Evolutionary conservation across 2,797 vertebrate species (phyloP), one percentile per base, ranked within the genome.

Genomic region (Rachycentron canadum): DNA sequence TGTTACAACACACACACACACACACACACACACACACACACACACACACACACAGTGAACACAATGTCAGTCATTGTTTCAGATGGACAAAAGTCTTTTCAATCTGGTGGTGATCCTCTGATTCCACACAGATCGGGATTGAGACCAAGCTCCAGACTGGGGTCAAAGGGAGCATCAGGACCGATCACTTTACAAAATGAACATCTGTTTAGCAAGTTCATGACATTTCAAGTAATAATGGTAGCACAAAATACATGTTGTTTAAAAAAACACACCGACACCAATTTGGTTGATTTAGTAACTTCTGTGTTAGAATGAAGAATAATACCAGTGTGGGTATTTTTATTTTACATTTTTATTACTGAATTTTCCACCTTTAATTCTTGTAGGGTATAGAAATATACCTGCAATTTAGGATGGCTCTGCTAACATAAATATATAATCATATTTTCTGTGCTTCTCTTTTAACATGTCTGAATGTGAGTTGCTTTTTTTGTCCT

Each of bases 61-160:
- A 91, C 86, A 91, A 85, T 40, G 56, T 84, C 79, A 63, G 76
- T 81, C 76, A 86, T 92, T 91, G 90, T 93, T 93, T 89, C 73
- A 86, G 81, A 88, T 77, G 81, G 76, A 88, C 73, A 87, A 90
- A 88, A 84, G 67, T 90, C 67, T 87, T 91, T 88, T 91, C 49
- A 90, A 82, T 82, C 79, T 64, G 77, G 47, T 65, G 71, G 58
- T 86, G 80, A 87, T 88, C 82, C 85, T 90, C 62, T 89, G 75
- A 90, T 83, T 91, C 64, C 47, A 72, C 71, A 72, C 53, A 72
- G 79, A 81, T 62, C 7, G 0, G 40, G 81, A 81, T 72, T 75
- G 63, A 73, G 34, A 60, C 61, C n/a, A 6, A 83, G 59, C 50
- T 78, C 52, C 66, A 73, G 69, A 72, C 69, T 79, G 55, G 55